Base-by-base conservation (phyloP, 2,797 vertebrate species). In the Aphelocoma californica region DNA sequence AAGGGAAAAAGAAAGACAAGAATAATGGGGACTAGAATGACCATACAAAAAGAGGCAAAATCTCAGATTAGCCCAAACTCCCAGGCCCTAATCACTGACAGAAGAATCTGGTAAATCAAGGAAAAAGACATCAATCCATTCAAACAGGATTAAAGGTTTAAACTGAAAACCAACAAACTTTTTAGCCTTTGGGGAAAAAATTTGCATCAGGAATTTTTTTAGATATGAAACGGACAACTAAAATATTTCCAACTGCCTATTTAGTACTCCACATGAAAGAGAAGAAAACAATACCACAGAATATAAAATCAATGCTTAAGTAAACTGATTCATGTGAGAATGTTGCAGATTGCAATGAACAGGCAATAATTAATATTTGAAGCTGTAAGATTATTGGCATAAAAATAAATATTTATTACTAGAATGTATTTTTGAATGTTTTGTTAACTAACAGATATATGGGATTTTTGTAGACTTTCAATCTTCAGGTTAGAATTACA, bases 141-240 rank as follows among this genome's bases (percentile, higher is more conserved):
- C 92, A 97, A 96, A 95, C 42, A 93, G 96, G 89, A 92, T 93
- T 93, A 95, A 97, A 94, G 92, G 54, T 88, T 96, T 95, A 93
- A 80, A 82, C 28, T 88, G 78, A 97, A 97, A 95, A 93, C 81
- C 72, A 96, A 82, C 69, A 95, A 87, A 94, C 51, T 95, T 62
- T 25, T 87, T 90, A 92, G 67, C 79, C 48, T 95, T 91, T 95
- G 64, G 92, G 90, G 79, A 93, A 95, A 96, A 96, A 97, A 86
- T 64, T 64, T 91, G 57, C 56, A 75, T 84, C 65, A 14, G 34
- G 28, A 42, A 42, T 62, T 74, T 90, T 95, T 95, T 91, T 72
- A 93, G 65, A 75, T 45, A 62, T 70, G 42, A 95, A 97, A 88
- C 14, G 79, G 60, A 47, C 73, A 86, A 88, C 81, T 72, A 7